A percentile compares a stretch with the other conserved stretches of the same genome.
phyloP scores from a whole-genome alignment of 2,888 invertebrate genomes.

The Hydriomena furcata region DNA sequence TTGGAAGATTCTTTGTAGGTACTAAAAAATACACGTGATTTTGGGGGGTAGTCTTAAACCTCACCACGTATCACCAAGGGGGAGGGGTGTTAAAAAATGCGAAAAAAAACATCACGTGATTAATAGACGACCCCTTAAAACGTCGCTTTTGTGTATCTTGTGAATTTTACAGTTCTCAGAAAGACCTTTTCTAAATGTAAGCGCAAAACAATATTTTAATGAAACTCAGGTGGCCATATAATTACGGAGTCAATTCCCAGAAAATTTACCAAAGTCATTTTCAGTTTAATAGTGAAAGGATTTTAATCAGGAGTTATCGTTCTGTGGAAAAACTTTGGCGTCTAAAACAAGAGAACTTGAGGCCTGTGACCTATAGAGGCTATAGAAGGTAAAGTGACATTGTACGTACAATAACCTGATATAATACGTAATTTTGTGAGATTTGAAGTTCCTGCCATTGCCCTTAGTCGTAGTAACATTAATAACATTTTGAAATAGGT shows the following conservation, averaged over 20 bases:
- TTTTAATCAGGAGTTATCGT: constrained; percentile 29
- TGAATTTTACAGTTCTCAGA: too few relatives aligned
- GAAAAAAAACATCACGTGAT: too few relatives aligned
- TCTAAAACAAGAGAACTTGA: constrained; percentile 38
- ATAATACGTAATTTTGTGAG: constrained; percentile 36
- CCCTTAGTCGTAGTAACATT: constrained; percentile 1
- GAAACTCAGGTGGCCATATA: constrained; percentile 2
- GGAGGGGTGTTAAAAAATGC: too few relatives aligned
- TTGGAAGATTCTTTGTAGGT: too few relatives aligned
- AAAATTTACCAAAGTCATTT: constrained; percentile 23
- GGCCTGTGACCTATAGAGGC: constrained; percentile 44
- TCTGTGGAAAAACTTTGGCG: constrained; percentile 33
- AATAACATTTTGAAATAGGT: background rate
- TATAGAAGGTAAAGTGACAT: constrained; percentile 50
- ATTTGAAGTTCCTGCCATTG: constrained; percentile 38
- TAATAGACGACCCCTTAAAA: too few relatives aligned
- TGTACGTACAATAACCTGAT: constrained; percentile 49
- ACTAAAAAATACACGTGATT: too few relatives aligned
- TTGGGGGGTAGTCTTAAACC: too few relatives aligned
- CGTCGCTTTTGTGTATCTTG: too few relatives aligned
- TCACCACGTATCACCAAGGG: too few relatives aligned
- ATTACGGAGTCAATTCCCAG: background rate
- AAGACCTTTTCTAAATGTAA: too few relatives aligned
- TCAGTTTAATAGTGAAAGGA: constrained; percentile 24
- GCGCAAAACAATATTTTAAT: too few relatives aligned